Evolutionary conservation across 2,113 vertebrate genomes (phyloP).

Genomic region (Chaetops frenatus): DNA sequence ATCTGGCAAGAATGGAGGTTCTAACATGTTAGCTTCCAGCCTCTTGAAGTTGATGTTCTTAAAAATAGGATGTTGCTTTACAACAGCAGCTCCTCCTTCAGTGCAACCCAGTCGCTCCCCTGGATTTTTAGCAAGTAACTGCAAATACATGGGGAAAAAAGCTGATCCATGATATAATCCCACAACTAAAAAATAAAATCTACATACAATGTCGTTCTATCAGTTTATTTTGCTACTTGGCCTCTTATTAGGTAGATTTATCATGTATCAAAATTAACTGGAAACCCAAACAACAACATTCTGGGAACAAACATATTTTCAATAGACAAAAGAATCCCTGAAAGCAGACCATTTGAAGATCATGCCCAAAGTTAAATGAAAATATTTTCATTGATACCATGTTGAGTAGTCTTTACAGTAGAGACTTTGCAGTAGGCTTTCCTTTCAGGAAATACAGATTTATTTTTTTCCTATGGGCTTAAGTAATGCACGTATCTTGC

Average conservation of each 20-base stretch:
- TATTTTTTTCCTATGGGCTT: neutral
- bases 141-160: neutral
- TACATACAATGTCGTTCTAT: neutral
- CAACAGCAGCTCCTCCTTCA: slow-evolving; percentile 75
- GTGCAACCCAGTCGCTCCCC: slow-evolving; percentile 81
- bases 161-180: neutral
- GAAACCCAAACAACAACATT: neutral
- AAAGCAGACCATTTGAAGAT: neutral
- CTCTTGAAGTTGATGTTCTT: slow-evolving; percentile 88
- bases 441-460: neutral
- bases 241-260: neutral
- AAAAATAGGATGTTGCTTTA: slow-evolving; percentile 87
- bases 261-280: neutral
- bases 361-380: neutral
- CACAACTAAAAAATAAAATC: neutral
- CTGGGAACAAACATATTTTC: neutral
- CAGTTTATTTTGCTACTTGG: neutral
- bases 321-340: neutral
- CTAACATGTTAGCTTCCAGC: slow-evolving; percentile 86
- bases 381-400: neutral
- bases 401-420: neutral
- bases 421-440: neutral
- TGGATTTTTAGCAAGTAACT: slow-evolving; percentile 88
- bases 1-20: slow-evolving; percentile 88
- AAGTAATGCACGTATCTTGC: neutral